Base-by-base conservation (phyloP, 2,888 invertebrate species). In the Limnephilus marmoratus region DNA sequence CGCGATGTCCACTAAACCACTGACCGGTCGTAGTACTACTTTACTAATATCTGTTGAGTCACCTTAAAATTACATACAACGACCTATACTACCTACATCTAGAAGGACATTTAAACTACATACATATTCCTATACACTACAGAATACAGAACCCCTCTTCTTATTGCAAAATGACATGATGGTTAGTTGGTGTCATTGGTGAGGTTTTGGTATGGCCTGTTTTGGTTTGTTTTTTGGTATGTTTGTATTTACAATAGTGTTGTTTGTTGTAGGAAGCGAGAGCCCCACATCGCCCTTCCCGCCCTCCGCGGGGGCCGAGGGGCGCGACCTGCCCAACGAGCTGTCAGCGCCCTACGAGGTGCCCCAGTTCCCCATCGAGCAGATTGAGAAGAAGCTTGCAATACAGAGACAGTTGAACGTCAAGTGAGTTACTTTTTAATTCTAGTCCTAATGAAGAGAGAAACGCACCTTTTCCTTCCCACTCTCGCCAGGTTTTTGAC, bases 291-390 rank as follows among this genome's bases (percentile, higher is more conserved):
- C 97, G 93, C 96, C 96, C 0, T 96, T 96, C 87, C 92, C 92
- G 24, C 85, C 93, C 18, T 83, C 93, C 3, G 91, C 81, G n/a
- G 96, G 96, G 18, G 96, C 96, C 85, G 96, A 96, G 92, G 94
- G 95, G 0, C 96, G 96, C 0, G 97, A 97, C 94, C 95, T 97
- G 29, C 97, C 98, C 92, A 98, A 99, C 95, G 98, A 99, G 95
- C 97, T 99, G 94, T 99, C 99, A 7, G 99, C 99, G 12, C 99
- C 99, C 0, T 99, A 99, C 95, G 99, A 99, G 95, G 98, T 99
- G 82, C 99, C 99, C 0, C 99, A 99, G 96, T 99, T 99, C 95
- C 99, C 99, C 83, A 99, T 99, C 94, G 99, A 99, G 95, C 98
- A 99, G 95, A 98, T 99, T 93, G 99, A 99, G 96, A 98, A 98